These are phyloP conservation scores for Tenualosa ilisha DNA, from an alignment of 2,797 vertebrate species.

Conservation along the genomic window DNA sequence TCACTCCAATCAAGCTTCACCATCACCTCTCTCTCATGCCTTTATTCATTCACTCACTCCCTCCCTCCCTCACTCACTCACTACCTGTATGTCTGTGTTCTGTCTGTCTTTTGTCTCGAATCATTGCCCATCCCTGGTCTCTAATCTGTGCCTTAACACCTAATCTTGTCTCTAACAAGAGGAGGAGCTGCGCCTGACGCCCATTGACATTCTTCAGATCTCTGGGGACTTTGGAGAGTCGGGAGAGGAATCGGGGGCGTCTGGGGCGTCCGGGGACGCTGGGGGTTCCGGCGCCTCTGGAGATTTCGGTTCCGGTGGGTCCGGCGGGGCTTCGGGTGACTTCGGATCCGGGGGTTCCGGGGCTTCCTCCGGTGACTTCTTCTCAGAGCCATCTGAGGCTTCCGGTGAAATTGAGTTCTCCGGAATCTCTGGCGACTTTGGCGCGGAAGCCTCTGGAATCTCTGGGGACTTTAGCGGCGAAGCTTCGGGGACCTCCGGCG, in stretches of 20 bases:
- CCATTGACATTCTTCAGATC: slow-evolving; percentile 74
- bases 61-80: slow-evolving; percentile 42
- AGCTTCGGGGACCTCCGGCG: slow-evolving; percentile 58
- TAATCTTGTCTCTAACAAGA: slow-evolving; percentile 86
- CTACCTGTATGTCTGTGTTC: slow-evolving; percentile 40
- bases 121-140: neutral
- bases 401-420: slow-evolving; percentile 2
- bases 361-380: slow-evolving; percentile 35
- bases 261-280: slow-evolving; percentile 61
- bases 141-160: slow-evolving; percentile 70
- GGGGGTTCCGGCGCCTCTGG: slow-evolving; percentile 45
- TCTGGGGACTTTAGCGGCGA: slow-evolving; percentile 49
- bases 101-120: neutral
- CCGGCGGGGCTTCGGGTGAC: slow-evolving; percentile 16
- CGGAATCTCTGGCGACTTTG: slow-evolving; percentile 28
- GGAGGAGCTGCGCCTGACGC: slow-evolving; percentile 79
- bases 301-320: slow-evolving; percentile 30
- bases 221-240: slow-evolving; percentile 60
- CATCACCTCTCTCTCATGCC: neutral
- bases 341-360: slow-evolving; percentile 23
- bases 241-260: slow-evolving; percentile 58
- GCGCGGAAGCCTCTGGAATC: slow-evolving; percentile 19
- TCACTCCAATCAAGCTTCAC: slow-evolving; percentile 21
- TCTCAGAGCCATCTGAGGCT: slow-evolving; percentile 31
- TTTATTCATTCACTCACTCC: slow-evolving; percentile 29